Percentiles rank a stretch among this genome's conserved stretches.
Conservation (phyloP, 2,113 vertebrate genomes). For the Thalassarche chlororhynchos region DNA sequence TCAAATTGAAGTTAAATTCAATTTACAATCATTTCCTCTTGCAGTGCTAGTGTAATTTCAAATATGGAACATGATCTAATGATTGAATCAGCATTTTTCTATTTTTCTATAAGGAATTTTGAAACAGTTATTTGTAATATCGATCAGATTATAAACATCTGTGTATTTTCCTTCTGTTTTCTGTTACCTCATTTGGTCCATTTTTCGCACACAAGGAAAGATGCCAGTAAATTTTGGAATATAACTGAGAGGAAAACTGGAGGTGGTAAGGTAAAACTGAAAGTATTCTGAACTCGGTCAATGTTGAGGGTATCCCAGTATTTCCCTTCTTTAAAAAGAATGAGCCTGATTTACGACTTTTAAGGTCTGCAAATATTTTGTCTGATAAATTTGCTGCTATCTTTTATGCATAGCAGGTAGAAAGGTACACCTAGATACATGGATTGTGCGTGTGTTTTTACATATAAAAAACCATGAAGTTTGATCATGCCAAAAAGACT, state of each 20-base stretch:
- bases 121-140: not conserved
- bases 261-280: not conserved
- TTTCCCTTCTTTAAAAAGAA: not conserved
- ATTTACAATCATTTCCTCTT: not conserved
- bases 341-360: not conserved
- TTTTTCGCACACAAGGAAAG: not conserved
- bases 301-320: not conserved
- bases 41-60: not conserved
- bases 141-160: not conserved
- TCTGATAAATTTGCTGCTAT: not conserved
- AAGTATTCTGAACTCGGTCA: not conserved
- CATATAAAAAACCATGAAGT: fast-evolving
- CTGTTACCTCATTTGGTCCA: not conserved
- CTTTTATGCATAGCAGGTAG: not conserved
- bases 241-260: not conserved
- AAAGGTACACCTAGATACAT: not conserved
- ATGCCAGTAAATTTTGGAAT: not conserved
- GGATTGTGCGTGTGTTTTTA: not conserved
- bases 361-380: not conserved
- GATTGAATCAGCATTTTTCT: not conserved
- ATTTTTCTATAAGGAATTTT: not conserved
- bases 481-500: not conserved
- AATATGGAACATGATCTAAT: not conserved
- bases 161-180: not conserved
- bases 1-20: not conserved